Evolutionary conservation across 92 coral and sea anemone species (phyloP), one percentile per base, ranked within the genome.

Genomic region (Nematostella vectensis): DNA sequence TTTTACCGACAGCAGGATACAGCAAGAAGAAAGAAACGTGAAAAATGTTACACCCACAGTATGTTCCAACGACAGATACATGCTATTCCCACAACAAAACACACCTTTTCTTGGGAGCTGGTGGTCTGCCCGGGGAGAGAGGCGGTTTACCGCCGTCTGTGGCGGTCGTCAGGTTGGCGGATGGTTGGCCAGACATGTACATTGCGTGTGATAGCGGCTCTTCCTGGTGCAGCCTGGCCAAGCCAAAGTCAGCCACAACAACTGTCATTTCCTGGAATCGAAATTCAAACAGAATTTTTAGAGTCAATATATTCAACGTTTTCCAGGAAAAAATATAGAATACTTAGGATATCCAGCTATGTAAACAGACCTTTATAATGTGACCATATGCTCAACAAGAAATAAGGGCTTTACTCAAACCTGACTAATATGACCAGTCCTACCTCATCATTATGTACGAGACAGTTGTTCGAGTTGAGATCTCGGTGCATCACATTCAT

Each of bases 401-500:
- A n/a, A n/a, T n/a, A n/a, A n/a, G n/a, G n/a, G n/a, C n/a, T n/a
- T n/a, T n/a, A n/a, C n/a, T n/a, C n/a, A n/a, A n/a, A n/a, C n/a
- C n/a, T n/a, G n/a, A n/a, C n/a, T n/a, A n/a, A n/a, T n/a, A n/a
- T n/a, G n/a, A n/a, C n/a, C n/a, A n/a, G n/a, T n/a, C n/a, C n/a
- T 72, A 91, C 99, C 96, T 82, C 80, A 39, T 86, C 96, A 8
- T 70, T 72, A 65, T 63, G 83, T 43, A 80, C 88, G 44, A 93
- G 64, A 54, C 99, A 93, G 72, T 93, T 93, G 30, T 82, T 93
- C 26, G 99, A 87, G 16, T 80, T 93, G 20, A 93, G 72, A 54
- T 93, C 99, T 61, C 99, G 63, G 57, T 93, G 99, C 87, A 93
- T 93, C 1, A 93, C 99, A 11, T 71, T 69, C 99, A 93, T 87